Percentiles rank a stretch among this genome's conserved stretches.
phyloP scores from a whole-genome alignment of 2,888 invertebrate genomes.

The Hyalella azteca region DNA sequence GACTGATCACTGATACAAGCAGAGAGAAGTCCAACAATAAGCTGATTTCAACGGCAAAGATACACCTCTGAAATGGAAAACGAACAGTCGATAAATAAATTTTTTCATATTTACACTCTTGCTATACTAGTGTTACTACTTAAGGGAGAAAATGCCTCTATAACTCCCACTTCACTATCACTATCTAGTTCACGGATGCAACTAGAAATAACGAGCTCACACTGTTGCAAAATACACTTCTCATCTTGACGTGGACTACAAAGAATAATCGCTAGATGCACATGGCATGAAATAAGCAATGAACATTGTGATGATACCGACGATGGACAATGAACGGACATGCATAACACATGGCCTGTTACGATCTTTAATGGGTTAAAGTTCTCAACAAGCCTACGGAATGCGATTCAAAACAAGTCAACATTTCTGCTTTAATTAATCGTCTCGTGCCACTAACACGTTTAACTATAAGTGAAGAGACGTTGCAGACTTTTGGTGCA shows the following conservation, averaged over 20 bases:
- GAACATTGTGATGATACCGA: neutral
- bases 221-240: neutral
- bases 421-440: too few species aligned
- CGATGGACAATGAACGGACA: neutral
- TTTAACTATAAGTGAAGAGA: too few species aligned
- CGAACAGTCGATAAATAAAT: slow-evolving; percentile 24
- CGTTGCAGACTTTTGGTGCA: too few species aligned
- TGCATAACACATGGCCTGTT: neutral
- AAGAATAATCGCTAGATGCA: too few species aligned
- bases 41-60: neutral
- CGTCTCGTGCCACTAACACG: too few species aligned
- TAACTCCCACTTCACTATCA: neutral
- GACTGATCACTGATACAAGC: neutral
- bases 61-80: slow-evolving; percentile 10
- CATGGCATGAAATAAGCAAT: too few species aligned
- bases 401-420: too few species aligned
- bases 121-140: neutral
- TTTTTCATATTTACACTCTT: slow-evolving; percentile 18
- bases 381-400: too few species aligned
- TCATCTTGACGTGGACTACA: too few species aligned
- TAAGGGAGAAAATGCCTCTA: slow-evolving; percentile 27
- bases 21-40: slow-evolving; percentile 2
- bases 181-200: neutral
- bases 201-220: neutral
- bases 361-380: neutral